These are phyloP conservation scores for Ictalurus punctatus DNA, from an alignment of 2,113 vertebrate species.

Conservation along the genomic window DNA sequence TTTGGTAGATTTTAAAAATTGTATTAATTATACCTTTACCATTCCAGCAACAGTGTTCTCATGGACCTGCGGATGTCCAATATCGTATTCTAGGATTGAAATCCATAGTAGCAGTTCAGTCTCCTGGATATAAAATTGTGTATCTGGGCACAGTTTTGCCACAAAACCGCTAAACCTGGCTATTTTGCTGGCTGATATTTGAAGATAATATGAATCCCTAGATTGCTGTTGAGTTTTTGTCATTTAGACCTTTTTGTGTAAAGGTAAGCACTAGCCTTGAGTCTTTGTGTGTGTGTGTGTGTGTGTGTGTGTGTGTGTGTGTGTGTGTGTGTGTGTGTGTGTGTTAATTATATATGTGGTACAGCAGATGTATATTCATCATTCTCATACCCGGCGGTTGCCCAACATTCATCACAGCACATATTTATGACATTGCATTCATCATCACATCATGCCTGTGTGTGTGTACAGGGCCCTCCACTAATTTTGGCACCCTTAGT, in stretches of 20 bases:
- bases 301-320: neutral
- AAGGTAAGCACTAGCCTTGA: neutral
- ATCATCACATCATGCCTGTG: neutral
- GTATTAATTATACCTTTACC: neutral
- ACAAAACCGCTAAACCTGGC: neutral
- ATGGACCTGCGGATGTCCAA: neutral
- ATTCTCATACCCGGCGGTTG: neutral
- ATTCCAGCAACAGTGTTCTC: neutral
- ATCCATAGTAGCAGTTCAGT: neutral
- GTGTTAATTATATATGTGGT: conserved; percentile 3
- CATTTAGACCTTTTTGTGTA: neutral
- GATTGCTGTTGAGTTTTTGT: neutral
- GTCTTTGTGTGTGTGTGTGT: neutral
- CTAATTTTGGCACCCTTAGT: no score
- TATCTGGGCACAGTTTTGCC: neutral
- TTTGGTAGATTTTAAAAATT: neutral
- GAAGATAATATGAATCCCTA: neutral
- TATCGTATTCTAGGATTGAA: neutral
- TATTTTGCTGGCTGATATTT: neutral
- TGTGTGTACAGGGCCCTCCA: neutral
- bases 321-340: neutral
- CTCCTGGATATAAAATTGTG: neutral
- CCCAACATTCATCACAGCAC: neutral
- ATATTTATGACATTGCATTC: conserved; percentile 17
- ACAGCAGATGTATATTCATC: conserved; percentile 3